A percentile compares a stretch with the other conserved stretches of the same genome.
phyloP scores from a whole-genome alignment of 2,888 invertebrate genomes.

The Andrena marginata region DNA sequence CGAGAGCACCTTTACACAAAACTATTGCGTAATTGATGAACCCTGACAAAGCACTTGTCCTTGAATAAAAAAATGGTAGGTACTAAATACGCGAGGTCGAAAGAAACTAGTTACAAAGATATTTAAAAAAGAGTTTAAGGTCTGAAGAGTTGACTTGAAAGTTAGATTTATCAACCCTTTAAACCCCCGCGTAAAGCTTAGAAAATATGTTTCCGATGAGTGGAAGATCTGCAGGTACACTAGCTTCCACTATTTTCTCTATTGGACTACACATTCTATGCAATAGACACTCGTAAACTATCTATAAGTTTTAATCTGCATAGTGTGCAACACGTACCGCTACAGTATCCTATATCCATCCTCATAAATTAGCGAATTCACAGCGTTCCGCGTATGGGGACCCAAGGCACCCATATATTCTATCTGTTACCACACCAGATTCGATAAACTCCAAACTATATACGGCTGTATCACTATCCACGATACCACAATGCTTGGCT shows the following conservation, averaged over 20 bases:
- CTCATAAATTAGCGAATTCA: slow-evolving; percentile 41
- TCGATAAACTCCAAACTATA: slow-evolving; percentile 32
- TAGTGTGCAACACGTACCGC: slow-evolving; percentile 25
- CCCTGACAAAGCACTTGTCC: too few species aligned
- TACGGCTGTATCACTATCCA: slow-evolving; percentile 18
- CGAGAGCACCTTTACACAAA: neutral
- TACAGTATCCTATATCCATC: slow-evolving; percentile 12
- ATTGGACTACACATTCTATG: neutral
- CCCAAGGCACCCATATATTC: neutral
- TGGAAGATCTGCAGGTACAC: too few species aligned
- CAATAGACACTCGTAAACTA: slow-evolving; percentile 34
- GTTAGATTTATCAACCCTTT: too few species aligned
- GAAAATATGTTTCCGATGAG: too few species aligned
- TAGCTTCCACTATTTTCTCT: neutral
- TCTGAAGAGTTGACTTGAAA: too few species aligned
- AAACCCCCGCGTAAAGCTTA: too few species aligned
- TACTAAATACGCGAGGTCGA: too few species aligned
- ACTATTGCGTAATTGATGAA: neutral
- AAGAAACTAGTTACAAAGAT: too few species aligned
- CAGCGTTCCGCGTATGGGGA: slow-evolving; percentile 1
- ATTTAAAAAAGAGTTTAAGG: too few species aligned
- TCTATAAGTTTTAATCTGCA: slow-evolving; percentile 35
- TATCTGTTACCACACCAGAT: slow-evolving; percentile 17
- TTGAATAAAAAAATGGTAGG: too few species aligned
- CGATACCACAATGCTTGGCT: slow-evolving; percentile 15